Percentiles rank a stretch among this genome's conserved stretches.
These are phyloP conservation scores for Philantomba maxwellii DNA, from an alignment of 2,113 vertebrate genomes.

Conservation along the genomic window DNA sequence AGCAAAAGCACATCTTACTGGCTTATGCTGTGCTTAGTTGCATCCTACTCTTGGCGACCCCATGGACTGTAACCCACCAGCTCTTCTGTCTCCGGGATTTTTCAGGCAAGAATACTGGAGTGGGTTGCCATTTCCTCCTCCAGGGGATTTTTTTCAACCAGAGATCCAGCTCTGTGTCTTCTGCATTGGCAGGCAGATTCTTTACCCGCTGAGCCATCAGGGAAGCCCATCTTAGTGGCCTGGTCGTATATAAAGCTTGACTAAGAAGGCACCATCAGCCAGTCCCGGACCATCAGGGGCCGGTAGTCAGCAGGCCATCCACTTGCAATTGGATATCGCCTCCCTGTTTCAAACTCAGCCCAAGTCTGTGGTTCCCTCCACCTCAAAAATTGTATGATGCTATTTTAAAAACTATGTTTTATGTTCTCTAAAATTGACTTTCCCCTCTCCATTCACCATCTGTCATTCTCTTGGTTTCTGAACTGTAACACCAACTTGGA, in stretches of 20 bases:
- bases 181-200: background rate
- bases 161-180: background rate
- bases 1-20: background rate
- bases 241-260: background rate
- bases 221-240: background rate
- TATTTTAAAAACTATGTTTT: constrained; percentile 13
- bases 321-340: background rate
- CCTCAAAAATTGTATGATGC: background rate
- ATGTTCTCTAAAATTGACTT: background rate
- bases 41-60: fast-evolving
- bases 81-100: background rate
- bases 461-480: background rate
- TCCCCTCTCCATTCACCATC: background rate
- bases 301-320: background rate
- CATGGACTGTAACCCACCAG: background rate
- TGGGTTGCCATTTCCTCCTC: background rate
- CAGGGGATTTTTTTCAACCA: background rate
- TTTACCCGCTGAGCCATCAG: background rate
- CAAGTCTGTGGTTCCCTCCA: background rate
- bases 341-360: background rate
- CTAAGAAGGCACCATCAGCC: background rate
- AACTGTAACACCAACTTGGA: background rate
- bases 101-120: background rate
- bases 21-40: background rate
- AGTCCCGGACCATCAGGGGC: background rate